These are phyloP conservation scores for Tangara arthus DNA, from an alignment of 2,797 vertebrate genomes.

Conservation along the genomic window DNA sequence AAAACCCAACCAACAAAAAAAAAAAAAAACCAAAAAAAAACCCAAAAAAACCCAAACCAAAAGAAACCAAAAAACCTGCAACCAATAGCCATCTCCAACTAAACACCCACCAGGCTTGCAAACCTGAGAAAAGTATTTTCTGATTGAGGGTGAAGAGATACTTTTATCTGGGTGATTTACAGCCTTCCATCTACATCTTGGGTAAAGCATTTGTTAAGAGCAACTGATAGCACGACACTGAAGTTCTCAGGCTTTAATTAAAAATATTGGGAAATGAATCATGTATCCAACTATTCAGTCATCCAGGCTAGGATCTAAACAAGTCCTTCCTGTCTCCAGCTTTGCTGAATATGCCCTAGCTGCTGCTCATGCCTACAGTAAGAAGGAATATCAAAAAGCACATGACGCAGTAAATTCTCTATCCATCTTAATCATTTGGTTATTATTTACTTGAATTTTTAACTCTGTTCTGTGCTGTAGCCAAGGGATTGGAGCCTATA, in stretches of 20 bases:
- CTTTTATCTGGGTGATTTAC: neutral
- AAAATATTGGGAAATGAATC: neutral
- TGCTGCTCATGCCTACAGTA: neutral
- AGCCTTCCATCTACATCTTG: neutral
- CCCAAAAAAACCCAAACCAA: too few relatives aligned
- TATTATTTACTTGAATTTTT: neutral
- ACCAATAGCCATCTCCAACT: neutral
- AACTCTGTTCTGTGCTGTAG: neutral
- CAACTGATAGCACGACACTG: neutral
- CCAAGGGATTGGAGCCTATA: neutral
- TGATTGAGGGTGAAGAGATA: neutral
- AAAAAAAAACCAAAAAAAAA: neutral
- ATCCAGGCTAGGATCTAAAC: conserved; percentile 9
- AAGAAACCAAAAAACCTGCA: neutral
- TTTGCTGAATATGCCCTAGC: neutral
- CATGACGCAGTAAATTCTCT: neutral
- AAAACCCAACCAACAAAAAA: neutral
- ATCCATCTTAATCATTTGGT: neutral
- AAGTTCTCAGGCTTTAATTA: neutral
- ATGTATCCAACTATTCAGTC: neutral
- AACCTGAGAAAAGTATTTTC: conserved; percentile 4
- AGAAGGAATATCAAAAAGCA: neutral
- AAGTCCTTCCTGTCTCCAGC: conserved; percentile 25
- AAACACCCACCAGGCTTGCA: neutral
- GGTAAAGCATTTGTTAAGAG: neutral